Conservation (phyloP, 2,797 vertebrate genomes). For the Pangasius larnaudii region DNA sequence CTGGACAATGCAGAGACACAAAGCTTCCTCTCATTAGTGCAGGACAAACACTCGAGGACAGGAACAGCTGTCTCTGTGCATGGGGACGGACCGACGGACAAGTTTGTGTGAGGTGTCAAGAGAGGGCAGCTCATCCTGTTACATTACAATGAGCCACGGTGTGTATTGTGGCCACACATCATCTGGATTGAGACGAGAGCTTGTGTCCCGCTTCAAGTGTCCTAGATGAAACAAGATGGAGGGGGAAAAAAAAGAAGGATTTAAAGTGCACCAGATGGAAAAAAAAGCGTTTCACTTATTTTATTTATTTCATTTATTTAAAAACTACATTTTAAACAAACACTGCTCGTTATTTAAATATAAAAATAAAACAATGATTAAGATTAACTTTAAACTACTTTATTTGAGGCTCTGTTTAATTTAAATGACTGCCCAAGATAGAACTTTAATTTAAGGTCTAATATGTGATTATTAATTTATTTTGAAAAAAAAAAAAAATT, state of each 20-base stretch:
- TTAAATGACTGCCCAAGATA: background rate
- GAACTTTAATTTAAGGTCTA: background rate
- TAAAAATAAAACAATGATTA: background rate
- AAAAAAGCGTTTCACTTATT: background rate
- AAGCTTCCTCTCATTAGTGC: constrained; percentile 61
- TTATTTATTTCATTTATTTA: background rate
- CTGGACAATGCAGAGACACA: constrained; percentile 57
- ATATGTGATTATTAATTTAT: background rate
- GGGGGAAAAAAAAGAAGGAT: background rate
- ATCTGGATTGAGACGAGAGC: constrained; percentile 13
- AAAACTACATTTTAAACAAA: background rate
- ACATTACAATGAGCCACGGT: constrained; percentile 23
- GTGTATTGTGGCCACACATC: constrained; percentile 23
- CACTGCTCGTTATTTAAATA: background rate
- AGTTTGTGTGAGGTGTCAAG: constrained; percentile 52
- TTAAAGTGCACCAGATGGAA: background rate
- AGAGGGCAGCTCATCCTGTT: constrained; percentile 54
- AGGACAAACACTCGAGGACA: constrained; percentile 61
- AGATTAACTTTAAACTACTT: background rate
- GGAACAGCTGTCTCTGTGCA: constrained; percentile 58
- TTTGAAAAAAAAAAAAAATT: background rate
- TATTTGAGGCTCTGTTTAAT: background rate
- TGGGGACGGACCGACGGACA: constrained; percentile 35
- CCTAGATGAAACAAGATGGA: background rate
- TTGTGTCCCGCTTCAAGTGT: constrained; percentile 22